phyloP scores from a whole-genome alignment of 2,888 invertebrate species.

The Eumacrocentrus americanus region DNA sequence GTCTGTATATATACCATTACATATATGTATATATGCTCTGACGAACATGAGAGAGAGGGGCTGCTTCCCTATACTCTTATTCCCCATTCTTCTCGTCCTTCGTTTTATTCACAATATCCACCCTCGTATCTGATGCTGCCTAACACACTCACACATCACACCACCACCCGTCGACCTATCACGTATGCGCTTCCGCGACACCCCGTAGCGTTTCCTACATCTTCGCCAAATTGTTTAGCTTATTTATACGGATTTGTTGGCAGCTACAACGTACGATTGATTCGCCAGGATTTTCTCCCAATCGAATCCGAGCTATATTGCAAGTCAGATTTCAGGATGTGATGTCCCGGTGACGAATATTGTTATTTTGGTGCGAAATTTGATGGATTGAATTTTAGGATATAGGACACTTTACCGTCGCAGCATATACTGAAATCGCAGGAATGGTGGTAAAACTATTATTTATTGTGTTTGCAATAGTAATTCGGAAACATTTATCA shows the following conservation, averaged over 20 bases:
- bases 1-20: too few relatives aligned
- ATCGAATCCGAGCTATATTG: background rate
- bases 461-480: too few relatives aligned
- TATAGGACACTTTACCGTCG: too few relatives aligned
- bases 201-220: constrained; percentile 9
- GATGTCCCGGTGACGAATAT: too few relatives aligned
- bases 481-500: constrained; percentile 56
- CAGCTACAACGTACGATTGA: constrained; percentile 12
- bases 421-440: too few relatives aligned
- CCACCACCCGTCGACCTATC: constrained; percentile 38
- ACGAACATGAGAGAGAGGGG: background rate
- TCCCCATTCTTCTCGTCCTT: background rate
- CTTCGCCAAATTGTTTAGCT: constrained; percentile 51
- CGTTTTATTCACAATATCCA: constrained; percentile 20
- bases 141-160: constrained; percentile 32
- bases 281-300: constrained; percentile 7
- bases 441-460: too few relatives aligned
- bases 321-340: background rate
- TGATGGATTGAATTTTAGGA: background rate
- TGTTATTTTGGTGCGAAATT: background rate
- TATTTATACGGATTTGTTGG: constrained; percentile 46
- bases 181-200: constrained; percentile 43
- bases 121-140: constrained; percentile 32
- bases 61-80: constrained; percentile 3
- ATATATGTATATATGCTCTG: too few relatives aligned